Evolutionary conservation across 2,113 vertebrate genomes (phyloP).

Genomic region (Maccullochella peelii): DNA sequence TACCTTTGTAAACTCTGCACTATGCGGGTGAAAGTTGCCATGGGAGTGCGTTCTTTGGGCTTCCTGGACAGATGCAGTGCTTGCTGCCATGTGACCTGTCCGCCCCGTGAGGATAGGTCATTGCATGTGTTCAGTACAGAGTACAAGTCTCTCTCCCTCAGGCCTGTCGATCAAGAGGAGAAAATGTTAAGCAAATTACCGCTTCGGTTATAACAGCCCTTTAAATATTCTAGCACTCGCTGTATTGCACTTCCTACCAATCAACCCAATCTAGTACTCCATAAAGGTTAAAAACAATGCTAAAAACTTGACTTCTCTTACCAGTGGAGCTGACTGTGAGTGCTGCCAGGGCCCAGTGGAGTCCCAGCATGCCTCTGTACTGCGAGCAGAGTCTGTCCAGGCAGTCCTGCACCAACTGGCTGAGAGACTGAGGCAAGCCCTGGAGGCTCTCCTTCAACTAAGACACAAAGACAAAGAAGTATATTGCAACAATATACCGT

Average conservation of each 20-base stretch:
- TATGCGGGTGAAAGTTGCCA: slow-evolving; percentile 85
- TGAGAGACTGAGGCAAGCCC: slow-evolving; percentile 84
- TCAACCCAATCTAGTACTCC: neutral
- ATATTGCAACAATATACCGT: neutral
- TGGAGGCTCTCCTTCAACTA: slow-evolving; percentile 84
- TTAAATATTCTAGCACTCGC: neutral
- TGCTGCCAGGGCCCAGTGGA: slow-evolving; percentile 80
- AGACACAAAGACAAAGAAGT: slow-evolving; percentile 7
- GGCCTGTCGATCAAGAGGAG: slow-evolving; percentile 74
- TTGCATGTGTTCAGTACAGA: slow-evolving; percentile 83
- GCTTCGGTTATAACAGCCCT: neutral
- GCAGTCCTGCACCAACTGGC: slow-evolving; percentile 82
- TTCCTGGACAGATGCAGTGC: slow-evolving; percentile 73
- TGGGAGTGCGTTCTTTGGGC: slow-evolving; percentile 79
- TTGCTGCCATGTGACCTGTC: slow-evolving; percentile 79
- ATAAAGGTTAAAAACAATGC: neutral
- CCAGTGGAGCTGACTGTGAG: slow-evolving; percentile 85
- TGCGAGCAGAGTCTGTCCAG: slow-evolving; percentile 85
- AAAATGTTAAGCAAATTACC: neutral
- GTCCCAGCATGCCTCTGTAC: slow-evolving; percentile 73
- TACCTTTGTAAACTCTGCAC: slow-evolving; percentile 85
- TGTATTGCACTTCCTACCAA: neutral
- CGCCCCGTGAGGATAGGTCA: slow-evolving; percentile 60
- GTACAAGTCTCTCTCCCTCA: slow-evolving; percentile 87
- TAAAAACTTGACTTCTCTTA: slow-evolving; percentile 41